phyloP scores from a whole-genome alignment of 2,888 invertebrate species.

The Pteria penguin region DNA sequence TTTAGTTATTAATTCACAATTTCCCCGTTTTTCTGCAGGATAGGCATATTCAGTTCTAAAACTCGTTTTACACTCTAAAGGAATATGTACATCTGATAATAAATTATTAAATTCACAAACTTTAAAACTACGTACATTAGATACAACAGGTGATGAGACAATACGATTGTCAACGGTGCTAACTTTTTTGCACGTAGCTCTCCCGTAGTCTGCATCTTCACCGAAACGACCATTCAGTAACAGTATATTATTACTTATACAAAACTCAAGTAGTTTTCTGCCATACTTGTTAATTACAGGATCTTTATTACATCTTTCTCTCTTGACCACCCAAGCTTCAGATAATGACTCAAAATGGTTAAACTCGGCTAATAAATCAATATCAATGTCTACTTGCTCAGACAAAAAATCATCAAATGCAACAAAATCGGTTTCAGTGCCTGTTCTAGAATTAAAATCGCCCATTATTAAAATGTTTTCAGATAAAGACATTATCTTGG shows the following conservation, averaged over 20 bases:
- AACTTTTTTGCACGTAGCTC: conserved; percentile 1
- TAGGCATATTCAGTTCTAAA: too few relatives aligned
- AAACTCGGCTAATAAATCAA: background rate
- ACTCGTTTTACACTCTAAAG: too few relatives aligned
- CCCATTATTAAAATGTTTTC: conserved; percentile 6
- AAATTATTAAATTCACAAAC: conserved; percentile 7
- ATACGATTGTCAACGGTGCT: conserved; percentile 26
- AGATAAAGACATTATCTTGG: background rate
- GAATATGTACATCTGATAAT: conserved; percentile 21
- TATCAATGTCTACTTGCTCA: background rate
- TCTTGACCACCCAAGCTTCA: background rate
- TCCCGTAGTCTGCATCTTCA: conserved; percentile 14
- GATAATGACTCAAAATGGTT: background rate
- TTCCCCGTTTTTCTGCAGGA: too few relatives aligned
- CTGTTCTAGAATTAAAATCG: conserved; percentile 17
- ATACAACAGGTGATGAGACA: background rate
- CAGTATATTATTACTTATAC: conserved; percentile 17
- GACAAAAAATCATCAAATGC: background rate
- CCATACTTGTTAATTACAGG: conserved; percentile 13
- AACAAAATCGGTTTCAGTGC: too few relatives aligned
- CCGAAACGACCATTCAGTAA: conserved; percentile 24
- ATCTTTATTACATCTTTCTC: background rate
- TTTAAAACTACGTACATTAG: conserved; percentile 10
- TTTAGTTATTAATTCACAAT: too few relatives aligned
- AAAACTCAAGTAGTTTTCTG: conserved; percentile 5